phyloP scores from a whole-genome alignment of 2,113 vertebrate genomes.

The Gulo gulo region DNA sequence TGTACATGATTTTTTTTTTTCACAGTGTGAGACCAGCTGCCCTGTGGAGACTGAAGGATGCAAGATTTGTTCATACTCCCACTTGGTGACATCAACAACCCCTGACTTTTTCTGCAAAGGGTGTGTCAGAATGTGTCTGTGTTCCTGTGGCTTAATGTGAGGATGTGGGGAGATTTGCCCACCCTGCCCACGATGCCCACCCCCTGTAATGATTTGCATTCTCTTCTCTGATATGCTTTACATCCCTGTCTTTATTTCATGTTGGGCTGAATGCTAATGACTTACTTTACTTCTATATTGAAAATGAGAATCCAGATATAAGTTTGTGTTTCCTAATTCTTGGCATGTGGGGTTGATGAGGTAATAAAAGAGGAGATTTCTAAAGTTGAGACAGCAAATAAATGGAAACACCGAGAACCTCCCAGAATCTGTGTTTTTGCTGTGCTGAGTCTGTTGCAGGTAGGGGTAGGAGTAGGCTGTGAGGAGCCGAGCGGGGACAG shows the following conservation, averaged over 20 bases:
- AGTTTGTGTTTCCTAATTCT: not conserved
- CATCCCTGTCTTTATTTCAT: not conserved
- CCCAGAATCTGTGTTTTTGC: not conserved
- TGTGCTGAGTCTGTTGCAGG: not conserved
- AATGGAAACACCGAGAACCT: not conserved
- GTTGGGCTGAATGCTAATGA: too few species aligned
- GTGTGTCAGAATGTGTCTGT: not conserved
- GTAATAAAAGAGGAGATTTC: not conserved
- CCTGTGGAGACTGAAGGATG: not conserved
- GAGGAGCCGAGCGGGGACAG: rapidly evolving
- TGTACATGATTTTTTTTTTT: not conserved
- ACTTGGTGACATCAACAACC: not conserved
- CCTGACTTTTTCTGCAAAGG: not conserved
- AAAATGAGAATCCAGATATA: not conserved
- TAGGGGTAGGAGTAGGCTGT: too few species aligned
- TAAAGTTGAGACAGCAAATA: not conserved
- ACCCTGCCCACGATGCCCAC: rapidly evolving
- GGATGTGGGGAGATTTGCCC: not conserved
- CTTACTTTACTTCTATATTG: not conserved
- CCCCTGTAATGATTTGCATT: not conserved
- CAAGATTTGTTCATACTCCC: not conserved
- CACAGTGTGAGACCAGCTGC: not conserved
- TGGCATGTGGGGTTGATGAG: too few species aligned
- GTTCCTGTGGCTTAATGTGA: not conserved
- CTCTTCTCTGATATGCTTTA: not conserved